phyloP scores from a whole-genome alignment of 2,113 vertebrate genomes.

The Lepisosteus oculatus region DNA sequence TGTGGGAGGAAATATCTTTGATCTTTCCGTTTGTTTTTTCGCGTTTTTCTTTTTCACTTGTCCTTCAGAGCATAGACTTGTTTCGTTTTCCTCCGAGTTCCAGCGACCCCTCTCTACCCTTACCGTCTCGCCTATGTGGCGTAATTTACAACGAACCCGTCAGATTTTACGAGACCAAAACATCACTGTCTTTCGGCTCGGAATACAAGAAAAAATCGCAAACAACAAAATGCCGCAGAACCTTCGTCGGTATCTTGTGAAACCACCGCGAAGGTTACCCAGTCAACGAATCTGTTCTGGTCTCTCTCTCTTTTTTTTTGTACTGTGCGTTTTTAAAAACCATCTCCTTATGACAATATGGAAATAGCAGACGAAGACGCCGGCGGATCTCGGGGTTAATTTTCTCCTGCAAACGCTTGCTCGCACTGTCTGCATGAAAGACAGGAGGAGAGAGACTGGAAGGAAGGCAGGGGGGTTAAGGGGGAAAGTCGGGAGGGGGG shows the following conservation, averaged over 20 bases:
- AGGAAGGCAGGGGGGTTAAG: not conserved
- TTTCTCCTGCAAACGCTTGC: not conserved
- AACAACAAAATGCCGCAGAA: too few species aligned
- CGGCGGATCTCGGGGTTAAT: not conserved
- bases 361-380: not conserved
- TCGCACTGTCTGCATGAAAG: not conserved
- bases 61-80: too few species aligned
- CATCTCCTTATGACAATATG: too few species aligned
- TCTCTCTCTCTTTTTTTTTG: not conserved
- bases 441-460: not conserved
- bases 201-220: not conserved
- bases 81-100: not conserved
- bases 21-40: not conserved
- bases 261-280: not conserved
- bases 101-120: not conserved
- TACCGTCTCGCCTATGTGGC: too few species aligned
- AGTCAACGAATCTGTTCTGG: not conserved
- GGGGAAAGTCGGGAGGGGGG: not conserved
- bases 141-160: too few species aligned
- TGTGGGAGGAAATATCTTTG: conserved; percentile 23
- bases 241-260: too few species aligned
- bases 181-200: not conserved
- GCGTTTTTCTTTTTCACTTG: too few species aligned
- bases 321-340: not conserved
- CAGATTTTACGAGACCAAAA: not conserved